Evolutionary conservation across 2,797 vertebrate genomes (phyloP).

Genomic region (Cirrhinus molitorella): DNA sequence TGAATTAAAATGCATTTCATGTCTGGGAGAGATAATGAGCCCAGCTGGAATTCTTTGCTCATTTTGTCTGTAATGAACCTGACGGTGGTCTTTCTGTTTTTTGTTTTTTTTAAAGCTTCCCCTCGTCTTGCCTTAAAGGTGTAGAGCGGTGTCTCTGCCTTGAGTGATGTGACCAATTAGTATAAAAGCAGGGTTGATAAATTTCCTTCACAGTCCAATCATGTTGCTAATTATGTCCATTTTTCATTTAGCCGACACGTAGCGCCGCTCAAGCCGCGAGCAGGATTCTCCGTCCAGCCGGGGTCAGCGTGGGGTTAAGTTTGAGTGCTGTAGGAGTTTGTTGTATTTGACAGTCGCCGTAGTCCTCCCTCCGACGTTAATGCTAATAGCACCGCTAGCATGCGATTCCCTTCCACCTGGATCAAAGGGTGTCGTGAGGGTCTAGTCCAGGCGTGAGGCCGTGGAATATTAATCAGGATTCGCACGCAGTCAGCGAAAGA

Average conservation of each 20-base stretch:
- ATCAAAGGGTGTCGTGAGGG: slow-evolving; percentile 19
- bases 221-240: slow-evolving; percentile 61
- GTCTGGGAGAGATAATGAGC: slow-evolving; percentile 61
- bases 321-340: slow-evolving; percentile 23
- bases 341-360: neutral
- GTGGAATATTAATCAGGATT: slow-evolving; percentile 29
- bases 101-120: slow-evolving; percentile 11
- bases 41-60: slow-evolving; percentile 59
- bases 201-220: slow-evolving; percentile 65
- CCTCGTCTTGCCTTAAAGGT: slow-evolving; percentile 56
- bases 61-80: slow-evolving; percentile 61
- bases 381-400: slow-evolving; percentile 27
- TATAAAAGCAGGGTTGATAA: slow-evolving; percentile 60
- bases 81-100: slow-evolving; percentile 37
- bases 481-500: neutral
- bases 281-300: slow-evolving; percentile 22
- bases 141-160: slow-evolving; percentile 50
- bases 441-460: neutral
- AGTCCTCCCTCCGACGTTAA: slow-evolving; percentile 10
- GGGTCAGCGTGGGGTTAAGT: slow-evolving; percentile 41
- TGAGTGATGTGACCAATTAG: slow-evolving; percentile 66
- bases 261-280: neutral
- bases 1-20: slow-evolving; percentile 61
- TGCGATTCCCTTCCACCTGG: neutral
- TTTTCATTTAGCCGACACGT: slow-evolving; percentile 56